Evolutionary conservation across 2,113 vertebrate species (phyloP).

Genomic region (Sminthopsis crassicaudata): DNA sequence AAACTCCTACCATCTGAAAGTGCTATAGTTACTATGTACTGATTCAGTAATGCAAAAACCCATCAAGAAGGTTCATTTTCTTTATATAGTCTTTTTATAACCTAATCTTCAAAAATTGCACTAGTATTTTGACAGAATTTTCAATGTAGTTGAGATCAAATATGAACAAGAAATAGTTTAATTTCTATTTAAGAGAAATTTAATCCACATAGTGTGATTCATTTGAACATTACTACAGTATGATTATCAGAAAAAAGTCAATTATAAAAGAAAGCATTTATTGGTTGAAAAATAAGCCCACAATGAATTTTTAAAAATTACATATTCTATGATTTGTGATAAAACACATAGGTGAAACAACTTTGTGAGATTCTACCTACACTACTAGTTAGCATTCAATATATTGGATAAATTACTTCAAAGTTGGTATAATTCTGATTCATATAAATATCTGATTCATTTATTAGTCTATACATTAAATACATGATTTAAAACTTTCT

Average conservation of each 20-base stretch:
- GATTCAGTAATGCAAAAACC: constrained; percentile 25
- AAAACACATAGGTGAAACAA: not conserved
- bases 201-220: not conserved
- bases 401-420: constrained; percentile 5
- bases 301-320: not conserved
- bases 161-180: constrained; percentile 6
- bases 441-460: constrained; percentile 41
- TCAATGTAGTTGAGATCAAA: not conserved
- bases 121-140: not conserved
- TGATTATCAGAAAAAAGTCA: constrained; percentile 5
- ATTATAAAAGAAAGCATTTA: constrained; percentile 23
- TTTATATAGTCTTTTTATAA: constrained; percentile 18
- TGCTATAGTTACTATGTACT: not conserved
- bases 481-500: constrained; percentile 52
- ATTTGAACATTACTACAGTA: not conserved
- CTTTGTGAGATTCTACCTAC: not conserved
- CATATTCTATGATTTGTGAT: not conserved
- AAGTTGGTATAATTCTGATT: not conserved
- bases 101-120: constrained; percentile 40
- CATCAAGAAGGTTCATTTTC: constrained; percentile 19
- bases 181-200: not conserved
- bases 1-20: not conserved
- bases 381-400: not conserved
- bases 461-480: constrained; percentile 23
- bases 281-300: constrained; percentile 3